Evolutionary conservation across 2,113 vertebrate species (phyloP).

Genomic region (Coreoperca whiteheadi): DNA sequence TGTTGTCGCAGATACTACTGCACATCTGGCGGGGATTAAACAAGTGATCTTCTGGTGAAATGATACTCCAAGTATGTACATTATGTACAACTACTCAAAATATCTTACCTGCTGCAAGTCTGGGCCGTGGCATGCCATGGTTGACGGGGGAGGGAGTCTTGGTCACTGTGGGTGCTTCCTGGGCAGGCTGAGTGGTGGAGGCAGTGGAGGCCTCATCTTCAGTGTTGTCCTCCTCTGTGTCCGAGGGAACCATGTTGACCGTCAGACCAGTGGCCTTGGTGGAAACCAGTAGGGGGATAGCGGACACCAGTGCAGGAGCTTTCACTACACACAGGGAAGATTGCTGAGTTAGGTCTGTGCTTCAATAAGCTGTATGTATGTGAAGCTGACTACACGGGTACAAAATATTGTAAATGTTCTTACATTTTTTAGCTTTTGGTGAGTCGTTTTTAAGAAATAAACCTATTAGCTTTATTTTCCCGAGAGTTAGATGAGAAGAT

Average conservation of each 20-base stretch:
- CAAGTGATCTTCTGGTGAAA: not conserved
- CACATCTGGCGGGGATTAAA: not conserved
- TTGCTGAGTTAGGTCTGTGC: not conserved
- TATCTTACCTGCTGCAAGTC: constrained; percentile 6
- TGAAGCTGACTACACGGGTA: not conserved
- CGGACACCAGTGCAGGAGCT: constrained; percentile 37
- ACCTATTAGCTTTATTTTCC: not conserved
- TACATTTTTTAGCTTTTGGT: too few species aligned
- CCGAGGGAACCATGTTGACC: constrained; percentile 52
- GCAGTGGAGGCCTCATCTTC: constrained; percentile 73
- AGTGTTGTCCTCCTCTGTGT: constrained; percentile 71
- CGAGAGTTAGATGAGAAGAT: too few species aligned
- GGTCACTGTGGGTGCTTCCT: constrained; percentile 63
- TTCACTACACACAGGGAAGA: constrained; percentile 32
- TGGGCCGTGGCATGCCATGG: constrained; percentile 54
- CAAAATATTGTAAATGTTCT: not conserved
- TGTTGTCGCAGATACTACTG: not conserved
- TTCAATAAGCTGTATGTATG: not conserved
- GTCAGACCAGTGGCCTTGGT: constrained; percentile 41
- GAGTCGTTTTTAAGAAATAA: not conserved
- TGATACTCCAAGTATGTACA: not conserved
- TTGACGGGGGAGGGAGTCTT: constrained; percentile 51
- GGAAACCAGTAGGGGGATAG: constrained; percentile 39
- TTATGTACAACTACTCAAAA: not conserved
- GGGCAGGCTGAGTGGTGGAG: constrained; percentile 75